phyloP scores from a whole-genome alignment of 35 echinoderm and acorn worm species.

The Diadema setosum region DNA sequence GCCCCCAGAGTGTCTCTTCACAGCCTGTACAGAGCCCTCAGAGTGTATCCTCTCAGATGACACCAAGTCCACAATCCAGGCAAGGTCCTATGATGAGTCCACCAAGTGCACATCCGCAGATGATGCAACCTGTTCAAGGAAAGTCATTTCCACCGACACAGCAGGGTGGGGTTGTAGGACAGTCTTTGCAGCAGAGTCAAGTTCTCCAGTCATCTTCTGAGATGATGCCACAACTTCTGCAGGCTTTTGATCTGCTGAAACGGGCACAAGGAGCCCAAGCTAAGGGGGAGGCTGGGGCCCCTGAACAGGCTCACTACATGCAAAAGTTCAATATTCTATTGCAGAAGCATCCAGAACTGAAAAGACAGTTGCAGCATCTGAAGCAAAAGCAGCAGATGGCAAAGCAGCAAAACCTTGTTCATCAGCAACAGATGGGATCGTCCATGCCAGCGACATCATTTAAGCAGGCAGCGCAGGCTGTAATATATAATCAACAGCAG shows the following conservation, averaged over 20 bases:
- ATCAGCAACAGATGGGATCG: constrained; percentile 30
- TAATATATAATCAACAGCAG: neutral
- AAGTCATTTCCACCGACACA: no score
- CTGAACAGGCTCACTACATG: neutral
- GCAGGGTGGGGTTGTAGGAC: no score
- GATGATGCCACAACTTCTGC: neutral
- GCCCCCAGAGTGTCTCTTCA: neutral
- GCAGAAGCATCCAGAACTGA: constrained; percentile 26
- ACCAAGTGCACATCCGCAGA: neutral
- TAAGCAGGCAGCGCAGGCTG: constrained; percentile 13
- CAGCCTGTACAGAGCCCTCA: neutral
- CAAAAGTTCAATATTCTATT: constrained; percentile 27
- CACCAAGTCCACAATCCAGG: neutral
- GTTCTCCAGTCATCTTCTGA: neutral
- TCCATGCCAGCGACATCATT: neutral
- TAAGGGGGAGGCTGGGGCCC: neutral
- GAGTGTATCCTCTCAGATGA: neutral
- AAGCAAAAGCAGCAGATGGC: constrained; percentile 21
- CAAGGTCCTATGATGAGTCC: neutral
- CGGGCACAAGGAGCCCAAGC: neutral
- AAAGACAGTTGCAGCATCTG: neutral
- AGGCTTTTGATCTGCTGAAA: neutral
- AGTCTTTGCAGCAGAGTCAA: no score
- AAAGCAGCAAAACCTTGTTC: neutral
- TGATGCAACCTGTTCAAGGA: neutral